A percentile compares a stretch with the other conserved stretches of the same genome.
Evolutionary conservation across 2,797 vertebrate genomes (phyloP).

Genomic region (Coilia nasus): DNA sequence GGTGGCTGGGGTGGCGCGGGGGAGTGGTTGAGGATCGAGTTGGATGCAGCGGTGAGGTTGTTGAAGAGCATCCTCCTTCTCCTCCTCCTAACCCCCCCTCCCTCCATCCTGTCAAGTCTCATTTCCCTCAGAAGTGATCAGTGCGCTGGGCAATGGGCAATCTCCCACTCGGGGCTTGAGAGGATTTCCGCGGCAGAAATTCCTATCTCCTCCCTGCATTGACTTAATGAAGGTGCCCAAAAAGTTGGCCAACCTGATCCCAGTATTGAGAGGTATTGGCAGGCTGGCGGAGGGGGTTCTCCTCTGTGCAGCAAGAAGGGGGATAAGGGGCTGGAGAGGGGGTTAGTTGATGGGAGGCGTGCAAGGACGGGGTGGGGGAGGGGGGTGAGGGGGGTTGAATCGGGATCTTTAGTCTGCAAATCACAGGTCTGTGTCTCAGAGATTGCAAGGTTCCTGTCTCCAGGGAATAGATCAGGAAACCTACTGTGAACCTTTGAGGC

Average conservation of each 20-base stretch:
- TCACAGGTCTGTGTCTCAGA: conserved; percentile 58
- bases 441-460: conserved; percentile 62
- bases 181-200: conserved; percentile 62
- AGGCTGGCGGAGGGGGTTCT: conserved; percentile 54
- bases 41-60: neutral
- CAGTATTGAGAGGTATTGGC: conserved; percentile 53
- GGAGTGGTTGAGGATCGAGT: conserved; percentile 22
- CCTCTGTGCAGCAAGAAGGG: conserved; percentile 34
- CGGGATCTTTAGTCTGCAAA: conserved; percentile 54
- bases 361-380: too few relatives aligned
- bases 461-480: conserved; percentile 52
- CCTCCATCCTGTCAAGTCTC: conserved; percentile 72
- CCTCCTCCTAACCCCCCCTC: neutral
- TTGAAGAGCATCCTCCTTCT: conserved; percentile 54
- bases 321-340: conserved; percentile 42
- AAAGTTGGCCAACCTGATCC: conserved; percentile 60
- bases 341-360: conserved; percentile 35
- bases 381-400: conserved; percentile 14
- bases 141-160: conserved; percentile 69
- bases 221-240: conserved; percentile 71
- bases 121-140: conserved; percentile 75
- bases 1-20: neutral
- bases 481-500: conserved; percentile 4
- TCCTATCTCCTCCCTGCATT: conserved; percentile 59
- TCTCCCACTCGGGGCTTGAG: conserved; percentile 61